Base-by-base conservation (phyloP, 2,797 vertebrate species). In the Iguana delicatissima region DNA sequence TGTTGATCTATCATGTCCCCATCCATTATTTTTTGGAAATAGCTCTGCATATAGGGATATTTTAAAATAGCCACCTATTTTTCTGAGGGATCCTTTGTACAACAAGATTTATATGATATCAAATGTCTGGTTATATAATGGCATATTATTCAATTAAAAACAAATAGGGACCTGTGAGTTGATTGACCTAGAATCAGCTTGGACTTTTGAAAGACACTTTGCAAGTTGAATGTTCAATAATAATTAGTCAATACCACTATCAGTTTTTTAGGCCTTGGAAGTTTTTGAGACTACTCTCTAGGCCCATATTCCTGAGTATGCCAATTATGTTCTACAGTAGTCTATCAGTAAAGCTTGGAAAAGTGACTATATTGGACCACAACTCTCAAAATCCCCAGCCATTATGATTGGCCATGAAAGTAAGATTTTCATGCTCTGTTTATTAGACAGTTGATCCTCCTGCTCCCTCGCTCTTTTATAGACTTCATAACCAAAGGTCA, bases 1-100 rank as follows among this genome's bases (percentile, higher is more conserved):
- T 86, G 13, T 46, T 87, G 93, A 85, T 52, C 52, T 81, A 22
- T 89, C 83, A 77, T 89, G 55, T 81, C 26, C 82, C 32, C 32
- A 80, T 24, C 87, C n/a, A 90, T 81, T 38, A 73, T 81, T 82
- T 82, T 86, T 86, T 50, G 22, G 35, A 35, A n/a, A 16, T 32
- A 38, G 22, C 16, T 92, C 82, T 72, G 2, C 55, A 24, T 35
- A 91, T 92, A 32, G 67, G 13, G 87, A 79, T 46, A 46, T 46
- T 46, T 46, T 46, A 46, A 46, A 81, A 74, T 0, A 0, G 72
- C 67, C 1, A 32, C 16, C 5, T 80, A 6, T 10, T 84, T 92
- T 20, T 52, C 62, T 8, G 26, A 46, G 62, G 38, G 86, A 73
- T n/a, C 59, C 38, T 81, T 72, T 80, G 85, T 80, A 76, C 6